These are phyloP conservation scores for Caprella mutica DNA, from an alignment of 2,888 invertebrate species.

Conservation along the genomic window DNA sequence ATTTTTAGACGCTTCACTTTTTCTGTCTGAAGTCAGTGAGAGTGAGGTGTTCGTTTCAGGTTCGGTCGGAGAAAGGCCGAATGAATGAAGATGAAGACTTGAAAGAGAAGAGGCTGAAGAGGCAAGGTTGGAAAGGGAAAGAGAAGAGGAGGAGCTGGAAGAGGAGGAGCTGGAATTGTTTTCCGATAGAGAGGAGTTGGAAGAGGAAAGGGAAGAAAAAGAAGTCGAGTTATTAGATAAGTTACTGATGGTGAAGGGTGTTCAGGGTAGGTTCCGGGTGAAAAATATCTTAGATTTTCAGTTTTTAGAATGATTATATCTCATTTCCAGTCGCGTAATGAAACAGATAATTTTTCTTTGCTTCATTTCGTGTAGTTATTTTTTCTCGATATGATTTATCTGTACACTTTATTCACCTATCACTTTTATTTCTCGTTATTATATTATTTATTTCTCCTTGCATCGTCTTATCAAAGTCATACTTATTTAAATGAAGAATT, in stretches of 20 bases:
- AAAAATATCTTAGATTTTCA: too few species aligned
- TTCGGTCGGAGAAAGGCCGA: not conserved
- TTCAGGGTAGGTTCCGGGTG: too few species aligned
- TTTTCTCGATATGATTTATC: too few species aligned
- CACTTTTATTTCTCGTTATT: too few species aligned
- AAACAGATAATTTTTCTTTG: too few species aligned
- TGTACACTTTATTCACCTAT: too few species aligned
- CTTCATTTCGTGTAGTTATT: too few species aligned
- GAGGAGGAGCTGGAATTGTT: not conserved
- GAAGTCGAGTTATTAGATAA: not conserved
- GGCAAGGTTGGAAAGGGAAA: constrained; percentile 2
- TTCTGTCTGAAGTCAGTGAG: not conserved
- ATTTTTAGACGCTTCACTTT: not conserved
- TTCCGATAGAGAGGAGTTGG: not conserved
- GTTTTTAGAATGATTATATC: too few species aligned
- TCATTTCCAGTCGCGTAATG: too few species aligned
- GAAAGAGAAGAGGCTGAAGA: not conserved
- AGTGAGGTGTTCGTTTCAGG: not conserved
- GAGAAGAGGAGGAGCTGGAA: not conserved
- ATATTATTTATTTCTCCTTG: too few species aligned
- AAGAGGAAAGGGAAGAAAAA: constrained; percentile 3
- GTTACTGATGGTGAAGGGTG: constrained; percentile 1
- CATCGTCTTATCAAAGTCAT: too few species aligned
- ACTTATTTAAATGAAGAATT: too few species aligned
- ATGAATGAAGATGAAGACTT: not conserved